Evolutionary conservation across 2,113 vertebrate species (phyloP), one percentile per base, ranked within the genome.

Genomic region (Peromyscus leucopus): DNA sequence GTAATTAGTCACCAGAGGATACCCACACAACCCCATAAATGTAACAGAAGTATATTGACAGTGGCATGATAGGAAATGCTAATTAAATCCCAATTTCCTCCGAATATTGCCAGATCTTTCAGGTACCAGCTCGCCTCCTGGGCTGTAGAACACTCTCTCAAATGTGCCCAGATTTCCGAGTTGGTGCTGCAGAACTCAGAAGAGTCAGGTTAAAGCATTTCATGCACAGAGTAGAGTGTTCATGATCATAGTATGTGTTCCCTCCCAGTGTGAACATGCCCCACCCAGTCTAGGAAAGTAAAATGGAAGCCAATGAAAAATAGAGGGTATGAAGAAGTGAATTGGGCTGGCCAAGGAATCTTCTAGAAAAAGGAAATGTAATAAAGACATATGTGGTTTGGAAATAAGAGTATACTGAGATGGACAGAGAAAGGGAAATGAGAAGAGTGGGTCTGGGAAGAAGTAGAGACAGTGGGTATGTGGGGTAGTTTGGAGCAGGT

Each of bases 31-130:
- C 82, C 89, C 84, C 55, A 5, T 19, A 94, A 96, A 61, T 92
- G 80, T 92, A 98, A 97, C 24, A 96, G 84, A 97, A 98, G 97
- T 96, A 94, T 98, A 98, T 63, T 97, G 98, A 98, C 95, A 97
- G 69, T 88, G 97, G 93, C 95, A 97, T 95, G 83, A 96, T 98
- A 97, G 87, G 80, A 97, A 97, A 95, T 0, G 15, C 93, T 98
- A 98, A 98, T 98, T 98, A 98, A 98, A 97, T 94, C 87, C 96
- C 95, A 96, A 96, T 94, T 97, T 98, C 97, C 96, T 98, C 97
- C 94, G 92, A 1, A 91, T 93, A 69, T 93, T 90, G 65, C 95
- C 74, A 91, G 94, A 86, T 86, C 69, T 69, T 93, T 24, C 3
- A 57, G n/a, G 4, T 16, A 90, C 15, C 65, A 55, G 21, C 74